Percentiles rank a stretch among this genome's conserved stretches.
Conservation (phyloP, 2,113 vertebrate genomes). For the Bos indicus region DNA sequence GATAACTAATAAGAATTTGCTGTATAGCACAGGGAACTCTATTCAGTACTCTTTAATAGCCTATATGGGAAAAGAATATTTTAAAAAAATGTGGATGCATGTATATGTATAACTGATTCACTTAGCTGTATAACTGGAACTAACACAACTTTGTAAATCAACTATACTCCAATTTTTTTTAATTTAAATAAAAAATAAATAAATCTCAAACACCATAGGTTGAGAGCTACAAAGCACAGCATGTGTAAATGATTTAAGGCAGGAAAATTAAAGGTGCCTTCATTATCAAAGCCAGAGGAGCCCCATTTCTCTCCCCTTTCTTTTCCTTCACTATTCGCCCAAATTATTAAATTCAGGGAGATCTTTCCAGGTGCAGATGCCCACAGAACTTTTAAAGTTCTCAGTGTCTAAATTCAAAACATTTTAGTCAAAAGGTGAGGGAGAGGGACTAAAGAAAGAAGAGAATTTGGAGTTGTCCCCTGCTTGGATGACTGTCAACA, state of each 20-base stretch:
- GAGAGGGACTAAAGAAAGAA: background rate
- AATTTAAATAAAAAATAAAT: background rate
- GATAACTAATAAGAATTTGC: background rate
- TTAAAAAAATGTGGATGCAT: background rate
- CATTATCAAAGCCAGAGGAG: background rate
- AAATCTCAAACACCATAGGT: background rate
- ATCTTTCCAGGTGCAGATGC: background rate
- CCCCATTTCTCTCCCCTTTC: background rate
- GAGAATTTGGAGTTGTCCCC: fast-evolving
- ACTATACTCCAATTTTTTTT: background rate
- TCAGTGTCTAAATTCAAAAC: background rate
- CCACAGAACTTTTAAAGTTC: background rate
- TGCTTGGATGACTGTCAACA: fast-evolving
- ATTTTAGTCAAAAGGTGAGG: background rate
- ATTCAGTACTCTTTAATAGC: background rate
- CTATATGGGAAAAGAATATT: background rate
- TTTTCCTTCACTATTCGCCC: background rate
- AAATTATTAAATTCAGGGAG: background rate
- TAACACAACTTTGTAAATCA: background rate
- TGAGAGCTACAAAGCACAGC: background rate
- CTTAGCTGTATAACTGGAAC: background rate
- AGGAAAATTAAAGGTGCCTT: background rate
- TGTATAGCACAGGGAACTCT: background rate
- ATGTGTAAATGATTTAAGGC: background rate
- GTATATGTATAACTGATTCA: background rate